These are phyloP conservation scores for Heterotilapia buettikoferi DNA, from an alignment of 2,113 vertebrate species.

Conservation along the genomic window DNA sequence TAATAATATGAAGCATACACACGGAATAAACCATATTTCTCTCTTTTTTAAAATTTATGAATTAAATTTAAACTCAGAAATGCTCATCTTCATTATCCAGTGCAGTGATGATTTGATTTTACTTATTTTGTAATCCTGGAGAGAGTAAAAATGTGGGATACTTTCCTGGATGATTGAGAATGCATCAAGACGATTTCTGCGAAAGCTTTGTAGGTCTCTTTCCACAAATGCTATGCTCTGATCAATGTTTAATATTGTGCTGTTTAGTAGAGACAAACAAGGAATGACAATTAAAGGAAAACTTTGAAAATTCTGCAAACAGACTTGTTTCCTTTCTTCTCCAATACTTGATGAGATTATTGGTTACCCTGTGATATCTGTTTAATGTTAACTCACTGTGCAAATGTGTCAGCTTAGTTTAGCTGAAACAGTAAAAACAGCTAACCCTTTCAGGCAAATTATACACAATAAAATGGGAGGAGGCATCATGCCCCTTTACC, in stretches of 20 bases:
- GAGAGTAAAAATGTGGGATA: neutral
- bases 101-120: neutral
- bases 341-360: neutral
- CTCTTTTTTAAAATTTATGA: neutral
- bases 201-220: neutral
- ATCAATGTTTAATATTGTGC: neutral
- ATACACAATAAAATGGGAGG: neutral
- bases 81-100: neutral
- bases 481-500: neutral
- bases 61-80: neutral
- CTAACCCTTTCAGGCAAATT: neutral
- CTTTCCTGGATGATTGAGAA: too few species aligned
- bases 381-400: neutral
- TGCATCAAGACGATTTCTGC: too few species aligned
- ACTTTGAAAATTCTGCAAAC: neutral
- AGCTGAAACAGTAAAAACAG: neutral
- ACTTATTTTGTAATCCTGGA: neutral
- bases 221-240: neutral
- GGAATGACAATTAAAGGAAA: neutral
- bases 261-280: neutral
- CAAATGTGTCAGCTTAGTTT: neutral
- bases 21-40: neutral
- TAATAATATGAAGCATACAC: neutral
- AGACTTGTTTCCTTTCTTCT: neutral
- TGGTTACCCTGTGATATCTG: neutral